Conservation (phyloP, 2,797 vertebrate species). For the Chrysocyon brachyurus region DNA sequence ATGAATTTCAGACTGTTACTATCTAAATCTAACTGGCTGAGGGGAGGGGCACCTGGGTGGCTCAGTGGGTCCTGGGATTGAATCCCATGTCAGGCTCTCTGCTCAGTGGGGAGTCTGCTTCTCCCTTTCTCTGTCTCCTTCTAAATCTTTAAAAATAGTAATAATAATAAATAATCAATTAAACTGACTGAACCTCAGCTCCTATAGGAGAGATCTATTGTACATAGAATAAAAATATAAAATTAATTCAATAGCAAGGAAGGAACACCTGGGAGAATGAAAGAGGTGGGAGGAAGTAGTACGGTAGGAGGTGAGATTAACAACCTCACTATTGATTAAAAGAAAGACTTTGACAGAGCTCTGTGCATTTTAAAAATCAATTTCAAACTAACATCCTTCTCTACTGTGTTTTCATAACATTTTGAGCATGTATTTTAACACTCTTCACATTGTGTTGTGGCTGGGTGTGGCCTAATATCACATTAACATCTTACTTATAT, state of each 20-base stretch:
- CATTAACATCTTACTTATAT: not conserved
- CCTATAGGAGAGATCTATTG: not conserved
- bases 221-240: not conserved
- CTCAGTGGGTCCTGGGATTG: not conserved
- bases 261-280: not conserved
- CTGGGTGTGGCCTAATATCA: not conserved
- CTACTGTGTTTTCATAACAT: not conserved
- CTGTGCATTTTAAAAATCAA: not conserved
- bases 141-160: not conserved
- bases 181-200: not conserved
- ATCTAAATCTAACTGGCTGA: not conserved
- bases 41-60: not conserved
- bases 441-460: not conserved
- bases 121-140: not conserved
- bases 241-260: not conserved
- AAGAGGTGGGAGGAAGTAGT: rapidly evolving
- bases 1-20: not conserved
- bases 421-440: not conserved
- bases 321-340: not conserved
- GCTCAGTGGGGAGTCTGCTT: not conserved
- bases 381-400: not conserved
- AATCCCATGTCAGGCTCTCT: not conserved
- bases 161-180: not conserved
- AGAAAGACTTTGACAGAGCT: not conserved
- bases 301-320: not conserved